Conservation (phyloP, 2,888 invertebrate species). For the Heliconius hortense region DNA sequence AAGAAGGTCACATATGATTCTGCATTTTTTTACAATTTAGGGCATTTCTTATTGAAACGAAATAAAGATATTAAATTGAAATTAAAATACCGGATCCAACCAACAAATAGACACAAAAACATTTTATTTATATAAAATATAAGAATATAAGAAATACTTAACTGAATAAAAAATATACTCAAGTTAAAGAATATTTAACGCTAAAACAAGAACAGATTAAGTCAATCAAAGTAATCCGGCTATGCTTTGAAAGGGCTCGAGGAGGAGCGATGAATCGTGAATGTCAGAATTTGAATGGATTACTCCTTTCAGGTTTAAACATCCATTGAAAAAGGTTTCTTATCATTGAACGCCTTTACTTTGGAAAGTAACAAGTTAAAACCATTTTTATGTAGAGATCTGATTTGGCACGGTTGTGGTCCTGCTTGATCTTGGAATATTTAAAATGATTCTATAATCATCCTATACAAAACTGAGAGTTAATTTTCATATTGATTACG, state of each 20-base stretch:
- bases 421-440: too few species aligned
- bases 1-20: too few species aligned
- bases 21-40: too few species aligned
- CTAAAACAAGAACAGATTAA: conserved; percentile 35
- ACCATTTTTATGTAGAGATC: background rate
- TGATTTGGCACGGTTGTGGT: background rate
- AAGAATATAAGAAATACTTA: too few species aligned
- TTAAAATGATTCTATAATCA: too few species aligned
- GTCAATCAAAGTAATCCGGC: conserved; percentile 38
- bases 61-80: too few species aligned
- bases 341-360: conserved; percentile 9
- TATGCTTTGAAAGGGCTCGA: conserved; percentile 23
- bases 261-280: conserved; percentile 28
- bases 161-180: background rate
- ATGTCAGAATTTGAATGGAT: conserved; percentile 31
- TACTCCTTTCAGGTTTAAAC: conserved; percentile 24
- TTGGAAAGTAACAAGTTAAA: conserved; percentile 1
- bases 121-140: too few species aligned
- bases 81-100: too few species aligned
- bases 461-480: too few species aligned
- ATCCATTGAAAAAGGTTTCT: conserved; percentile 24
- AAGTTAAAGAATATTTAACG: conserved; percentile 16
- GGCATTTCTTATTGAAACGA: too few species aligned
- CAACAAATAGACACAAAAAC: too few species aligned
- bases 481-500: too few species aligned